Percentiles rank a stretch among this genome's conserved stretches.
phyloP scores from a whole-genome alignment of 1,140 invertebrate genomes.

The Solen grandis region DNA sequence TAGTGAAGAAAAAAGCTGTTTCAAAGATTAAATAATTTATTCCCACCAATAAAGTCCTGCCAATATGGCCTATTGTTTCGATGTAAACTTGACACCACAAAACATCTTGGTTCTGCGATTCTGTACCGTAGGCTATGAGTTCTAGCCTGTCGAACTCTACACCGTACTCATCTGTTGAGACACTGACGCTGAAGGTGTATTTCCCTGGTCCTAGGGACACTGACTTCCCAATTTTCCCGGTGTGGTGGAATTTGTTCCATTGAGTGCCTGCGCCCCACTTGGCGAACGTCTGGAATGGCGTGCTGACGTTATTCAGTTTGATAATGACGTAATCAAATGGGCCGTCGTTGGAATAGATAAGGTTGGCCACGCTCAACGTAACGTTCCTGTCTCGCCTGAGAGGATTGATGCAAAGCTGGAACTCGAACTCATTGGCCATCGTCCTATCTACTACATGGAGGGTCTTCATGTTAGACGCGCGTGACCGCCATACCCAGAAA shows the following conservation, averaged over 20 bases:
- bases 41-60: no score
- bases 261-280: background rate
- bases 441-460: background rate
- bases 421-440: background rate
- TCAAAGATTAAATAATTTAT: no score
- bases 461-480: background rate
- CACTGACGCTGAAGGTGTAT: background rate
- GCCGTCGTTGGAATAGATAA: background rate
- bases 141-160: slow-evolving; percentile 2
- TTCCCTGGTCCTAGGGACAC: background rate
- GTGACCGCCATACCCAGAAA: background rate
- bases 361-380: background rate
- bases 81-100: no score
- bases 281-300: background rate
- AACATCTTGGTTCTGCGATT: no score
- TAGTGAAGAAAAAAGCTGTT: no score
- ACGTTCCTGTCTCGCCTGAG: slow-evolving; percentile 6
- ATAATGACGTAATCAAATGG: background rate
- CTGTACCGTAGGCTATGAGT: no score
- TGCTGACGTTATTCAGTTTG: background rate
- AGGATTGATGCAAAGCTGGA: background rate
- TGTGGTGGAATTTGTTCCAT: background rate
- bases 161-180: background rate
- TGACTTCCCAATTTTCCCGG: background rate
- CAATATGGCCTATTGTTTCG: no score